A percentile compares a stretch with the other conserved stretches of the same genome.
Conservation (phyloP, 2,113 vertebrate species). For the Proterorhinus semilunaris region DNA sequence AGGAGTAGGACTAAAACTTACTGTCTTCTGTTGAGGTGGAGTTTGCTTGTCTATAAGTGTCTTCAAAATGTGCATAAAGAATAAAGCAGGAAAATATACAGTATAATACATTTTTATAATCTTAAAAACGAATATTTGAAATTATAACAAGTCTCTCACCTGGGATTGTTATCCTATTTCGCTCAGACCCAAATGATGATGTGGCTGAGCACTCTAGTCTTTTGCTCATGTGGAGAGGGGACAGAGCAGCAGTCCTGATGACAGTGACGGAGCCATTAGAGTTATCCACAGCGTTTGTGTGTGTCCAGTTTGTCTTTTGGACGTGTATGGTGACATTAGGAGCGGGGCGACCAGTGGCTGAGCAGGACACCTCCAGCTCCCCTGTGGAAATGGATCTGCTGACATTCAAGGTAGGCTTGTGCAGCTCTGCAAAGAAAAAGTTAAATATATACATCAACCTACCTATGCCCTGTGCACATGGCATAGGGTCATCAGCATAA, state of each 20-base stretch:
- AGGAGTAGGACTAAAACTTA: not conserved
- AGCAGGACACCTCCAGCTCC: conserved; percentile 39
- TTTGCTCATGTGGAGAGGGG: not conserved
- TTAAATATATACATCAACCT: too few species aligned
- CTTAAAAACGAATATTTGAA: too few species aligned
- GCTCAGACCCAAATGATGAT: not conserved
- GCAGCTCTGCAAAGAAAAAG: conserved; percentile 39
- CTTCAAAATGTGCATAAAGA: not conserved
- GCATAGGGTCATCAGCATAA: too few species aligned
- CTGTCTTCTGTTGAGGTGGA: not conserved
- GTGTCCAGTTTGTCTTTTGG: not conserved
- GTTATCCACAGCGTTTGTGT: conserved; percentile 9
- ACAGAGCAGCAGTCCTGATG: conserved; percentile 19
- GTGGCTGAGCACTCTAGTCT: not conserved
- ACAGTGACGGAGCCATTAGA: conserved; percentile 38
- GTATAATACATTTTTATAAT: not conserved
- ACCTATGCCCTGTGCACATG: too few species aligned
- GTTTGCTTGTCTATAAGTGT: too few species aligned
- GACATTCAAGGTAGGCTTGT: conserved; percentile 30
- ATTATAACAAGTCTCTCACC: not conserved
- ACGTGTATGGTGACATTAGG: conserved; percentile 27
- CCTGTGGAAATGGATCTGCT: not conserved
- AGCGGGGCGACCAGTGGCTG: conserved; percentile 46
- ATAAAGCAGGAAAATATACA: not conserved
- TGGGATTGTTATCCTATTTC: not conserved